Base-by-base conservation (phyloP, 2,797 vertebrate genomes). In the Peromyscus melanophrys region DNA sequence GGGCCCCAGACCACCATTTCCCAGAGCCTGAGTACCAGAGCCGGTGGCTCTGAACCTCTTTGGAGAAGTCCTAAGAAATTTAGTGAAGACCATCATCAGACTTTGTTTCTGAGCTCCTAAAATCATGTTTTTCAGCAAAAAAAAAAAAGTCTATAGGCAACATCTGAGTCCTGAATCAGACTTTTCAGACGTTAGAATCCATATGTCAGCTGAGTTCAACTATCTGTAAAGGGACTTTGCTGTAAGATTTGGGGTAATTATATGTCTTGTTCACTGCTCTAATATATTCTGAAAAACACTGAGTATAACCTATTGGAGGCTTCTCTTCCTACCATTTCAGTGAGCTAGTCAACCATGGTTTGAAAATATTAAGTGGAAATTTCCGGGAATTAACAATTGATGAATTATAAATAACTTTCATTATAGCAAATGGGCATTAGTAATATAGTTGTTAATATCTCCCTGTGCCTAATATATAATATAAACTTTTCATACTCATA, bases 1-100 rank as follows among this genome's bases (percentile, higher is more conserved):
- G 71, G 37, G 2, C 37, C 40, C 87, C 49, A 2, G 13, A 27
- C 40, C 49, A 2, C 7, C 19, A 61, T 63, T 76, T 89, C 19
- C 19, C 29, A 49, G 40, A 80, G 31, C 11, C 10, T 7, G 23
- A 40, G 12, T 63, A 59, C 34, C 13, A 17, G 19, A 16, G 13
- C n/a, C 9, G 0, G 3, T 16, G 0, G 4, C 1, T 12, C n/a
- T 2, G n/a, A 4, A 19, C 16, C 4, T 29, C 17, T 37, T 67
- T 27, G 17, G 8, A 52, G 23, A 40, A 29, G 49, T 31, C 29
- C 31, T 29, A n/a, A 31, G 63, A 31, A 37, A 55, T 37, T 40
- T 55, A 55, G 65, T 67, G 43, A 85, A 25, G 5, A n/a, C 59
- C 0, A 0, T 10, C 29, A 57, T 40, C 21, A 89, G 69, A 27